Evolutionary conservation across 2,797 vertebrate genomes (phyloP), one percentile per base, ranked within the genome.

Genomic region (Sparus aurata): DNA sequence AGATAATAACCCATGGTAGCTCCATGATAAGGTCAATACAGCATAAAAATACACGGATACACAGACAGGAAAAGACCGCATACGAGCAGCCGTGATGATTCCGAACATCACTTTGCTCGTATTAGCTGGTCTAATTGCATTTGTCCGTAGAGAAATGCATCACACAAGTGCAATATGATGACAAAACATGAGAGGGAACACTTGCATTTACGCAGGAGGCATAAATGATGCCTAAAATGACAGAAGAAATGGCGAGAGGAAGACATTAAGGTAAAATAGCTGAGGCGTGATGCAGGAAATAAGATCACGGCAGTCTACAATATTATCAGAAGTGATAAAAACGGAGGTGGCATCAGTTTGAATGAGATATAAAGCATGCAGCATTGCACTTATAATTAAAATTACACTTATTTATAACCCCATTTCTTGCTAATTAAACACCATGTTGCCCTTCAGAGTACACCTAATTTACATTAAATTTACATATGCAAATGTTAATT

Each of bases 401-500:
- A 53, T 46, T 69, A 11, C 62, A 64, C 63, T 47, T 73, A 79
- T 57, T 27, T 50, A 53, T 47, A 50, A 80, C 50, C 66, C 23
- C 63, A 15, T 68, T 55, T 53, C 69, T 54, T 13, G 62, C 81
- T 88, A 86, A 91, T 91, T 83, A 89, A 76, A 86, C 88, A 50
- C 74, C 17, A 72, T 70, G 84, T 73, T 81, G 71, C 77, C 85
- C 87, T 90, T 89, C 79, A 87, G 80, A 86, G 78, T 65, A 70
- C 77, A 73, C 67, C 87, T 87, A 7, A 91, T 91, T 91, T 85
- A 88, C 89, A 91, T 90, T 72, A 61, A 4, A 92, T 93, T 85
- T 89, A 83, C 91, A 94, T 90, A 90, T 91, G 86, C 75, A 80
- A 76, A 91, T 89, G 68, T 22, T 81, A 91, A 93, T 91, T 83